phyloP scores from a whole-genome alignment of 2,888 invertebrate species.

The Dione vanillae region DNA sequence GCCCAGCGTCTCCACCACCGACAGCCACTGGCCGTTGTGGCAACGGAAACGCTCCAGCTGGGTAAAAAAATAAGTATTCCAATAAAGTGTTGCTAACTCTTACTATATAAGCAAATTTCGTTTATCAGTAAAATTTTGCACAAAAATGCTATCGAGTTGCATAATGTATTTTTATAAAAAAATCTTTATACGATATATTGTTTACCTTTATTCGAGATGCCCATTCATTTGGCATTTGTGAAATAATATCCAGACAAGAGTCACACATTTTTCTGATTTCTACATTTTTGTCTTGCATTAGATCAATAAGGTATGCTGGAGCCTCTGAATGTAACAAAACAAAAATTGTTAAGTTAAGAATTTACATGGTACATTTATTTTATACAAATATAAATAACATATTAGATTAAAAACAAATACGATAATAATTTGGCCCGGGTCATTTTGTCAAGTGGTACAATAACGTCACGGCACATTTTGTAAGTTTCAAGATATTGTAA shows the following conservation, averaged over 20 bases:
- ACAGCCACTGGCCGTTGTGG: constrained; percentile 99
- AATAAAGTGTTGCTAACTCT: too few relatives aligned
- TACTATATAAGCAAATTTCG: too few relatives aligned
- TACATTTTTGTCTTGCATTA: constrained; percentile 98
- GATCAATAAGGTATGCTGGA: constrained; percentile 97
- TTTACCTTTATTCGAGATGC: constrained; percentile 93
- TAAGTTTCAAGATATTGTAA: too few relatives aligned
- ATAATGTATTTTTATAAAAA: too few relatives aligned
- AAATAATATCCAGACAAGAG: constrained; percentile 96
- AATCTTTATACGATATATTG: neutral
- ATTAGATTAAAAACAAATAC: too few relatives aligned
- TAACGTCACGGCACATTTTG: too few relatives aligned
- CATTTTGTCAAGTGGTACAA: too few relatives aligned
- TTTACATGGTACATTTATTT: neutral
- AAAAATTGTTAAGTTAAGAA: neutral
- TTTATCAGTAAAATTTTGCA: too few relatives aligned
- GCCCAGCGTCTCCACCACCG: constrained; percentile 93
- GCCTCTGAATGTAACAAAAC: constrained; percentile 86
- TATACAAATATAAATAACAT: too few relatives aligned
- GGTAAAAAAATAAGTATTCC: too few relatives aligned
- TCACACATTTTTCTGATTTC: constrained; percentile 97
- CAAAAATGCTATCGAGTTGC: too few relatives aligned
- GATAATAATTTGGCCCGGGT: too few relatives aligned
- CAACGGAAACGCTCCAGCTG: constrained; percentile 96
- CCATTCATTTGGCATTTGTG: constrained; percentile 96